Base-by-base conservation (phyloP, 2,888 invertebrate genomes). In the Andrena bucephala region DNA sequence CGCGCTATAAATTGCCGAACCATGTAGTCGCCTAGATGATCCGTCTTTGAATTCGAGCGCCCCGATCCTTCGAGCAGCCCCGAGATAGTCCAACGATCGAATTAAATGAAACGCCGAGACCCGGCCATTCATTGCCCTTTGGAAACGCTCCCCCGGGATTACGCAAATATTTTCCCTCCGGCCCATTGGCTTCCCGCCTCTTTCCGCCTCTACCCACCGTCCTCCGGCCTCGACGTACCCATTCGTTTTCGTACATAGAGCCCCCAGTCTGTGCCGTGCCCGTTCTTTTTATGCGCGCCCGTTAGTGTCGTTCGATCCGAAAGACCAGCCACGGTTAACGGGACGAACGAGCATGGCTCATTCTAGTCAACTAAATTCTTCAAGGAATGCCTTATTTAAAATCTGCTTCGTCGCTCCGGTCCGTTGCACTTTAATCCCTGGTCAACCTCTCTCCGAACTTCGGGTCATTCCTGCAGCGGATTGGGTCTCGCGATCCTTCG, bases 121-220 rank as follows among this genome's bases (percentile, higher is more conserved):
- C 10, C 27, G 67, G 31, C 62, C 72, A 33, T 80, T 67, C 67
- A 67, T 81, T 68, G 48, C 62, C 20, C 57, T 27, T 52, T 29
- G 50, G 59, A 65, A 69, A 54, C 66, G 60, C 57, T 81, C 75
- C 70, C 48, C 27, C 20, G 36, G 75, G 83, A 70, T 83, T 72
- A 83, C 83, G 77, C 83, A 83, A 83, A 78, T 77, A 83, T 74
- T 83, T 83, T 63, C 74, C 77, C 67, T 77, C 72, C 13, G 42
- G 63, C 59, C 52, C 71, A 57, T 71, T 83, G 77, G 33, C 57
- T 70, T 72, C 52, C 63, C 67, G 54, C 24, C 59, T 50, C 29
- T 57, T 27, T 20, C 52, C 48, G 20, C 50, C 24, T 48, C 50
- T 27, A 10, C 24, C 57, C 54, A 3, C 54, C 24, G 3, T 4